Base-by-base conservation (phyloP, 2,797 vertebrate genomes). In the Rhadinocentrus ornatus region DNA sequence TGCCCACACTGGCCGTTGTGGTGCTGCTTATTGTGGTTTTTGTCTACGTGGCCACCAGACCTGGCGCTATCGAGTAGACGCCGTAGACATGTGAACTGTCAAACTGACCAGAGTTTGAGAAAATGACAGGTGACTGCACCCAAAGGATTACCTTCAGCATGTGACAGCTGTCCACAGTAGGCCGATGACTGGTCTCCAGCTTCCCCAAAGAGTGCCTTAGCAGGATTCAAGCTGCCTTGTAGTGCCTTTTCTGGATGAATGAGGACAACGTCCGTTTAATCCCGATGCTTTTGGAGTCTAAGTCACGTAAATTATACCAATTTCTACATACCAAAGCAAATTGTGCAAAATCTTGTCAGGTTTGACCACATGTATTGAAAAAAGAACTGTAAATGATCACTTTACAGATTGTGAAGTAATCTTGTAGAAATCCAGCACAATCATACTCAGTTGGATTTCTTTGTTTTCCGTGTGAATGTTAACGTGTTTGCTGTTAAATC, bases 11-110 rank as follows among this genome's bases (percentile, higher is more conserved):
- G 87, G 95, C 93, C 0, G 84, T 96, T 0, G 93, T 98, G 1
- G 96, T 98, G 58, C 87, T 98, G 22, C 90, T 99, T 72, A 99
- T 99, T 0, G 94, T 99, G 6, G 91, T 99, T 0, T 98, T 99
- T 0, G 96, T 99, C 62, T 99, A 99, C 0, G 96, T 98, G 87
- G 97, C 97, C 0, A 99, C 97, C 0, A 95, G 97, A 56, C 98
- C 97, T 0, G 93, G 93, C 1, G 90, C 94, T 52, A 92, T 96
- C 0, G 95, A 96, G 89, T 99, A 95, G 79, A 61, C 31, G 0
- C 10, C 7, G 12, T 27, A 62, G 35, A 37, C 52, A 75, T 66
- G 77, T 59, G 46, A 50, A 69, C 56, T 58, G 16, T 32, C 50
- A 55, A 39, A 63, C 32, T 57, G 37, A 80, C 52, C 41, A 46